Evolutionary conservation across 2,888 invertebrate genomes (phyloP).

Genomic region (Tryphoninae sp.): DNA sequence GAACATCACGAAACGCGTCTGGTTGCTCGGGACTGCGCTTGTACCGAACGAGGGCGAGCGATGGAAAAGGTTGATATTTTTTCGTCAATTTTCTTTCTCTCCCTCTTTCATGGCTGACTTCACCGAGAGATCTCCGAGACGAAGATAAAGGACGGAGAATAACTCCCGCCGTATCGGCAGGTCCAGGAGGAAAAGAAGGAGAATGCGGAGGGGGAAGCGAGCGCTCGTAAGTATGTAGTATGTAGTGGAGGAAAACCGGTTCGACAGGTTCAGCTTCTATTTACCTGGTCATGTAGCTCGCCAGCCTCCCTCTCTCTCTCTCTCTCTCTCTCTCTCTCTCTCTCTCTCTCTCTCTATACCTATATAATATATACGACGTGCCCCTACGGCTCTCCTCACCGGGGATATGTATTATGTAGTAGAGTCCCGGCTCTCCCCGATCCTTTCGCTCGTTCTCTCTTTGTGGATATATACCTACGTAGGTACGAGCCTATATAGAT

Average conservation of each 20-base stretch:
- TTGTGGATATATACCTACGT: constrained; percentile 18
- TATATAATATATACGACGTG: not conserved
- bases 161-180: constrained; percentile 54
- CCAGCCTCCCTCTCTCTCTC: constrained; percentile 55
- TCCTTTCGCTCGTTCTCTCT: constrained; percentile 38
- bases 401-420: constrained; percentile 71
- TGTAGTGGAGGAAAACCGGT: constrained; percentile 75
- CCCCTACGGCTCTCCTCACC: constrained; percentile 41
- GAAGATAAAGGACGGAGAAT: constrained; percentile 61
- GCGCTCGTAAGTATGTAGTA: constrained; percentile 55
- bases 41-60: constrained; percentile 48
- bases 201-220: constrained; percentile 28
- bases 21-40: constrained; percentile 58
- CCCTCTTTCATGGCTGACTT: constrained; percentile 15
- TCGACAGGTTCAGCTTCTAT: constrained; percentile 79
- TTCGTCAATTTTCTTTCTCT: constrained; percentile 25
- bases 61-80: constrained; percentile 42
- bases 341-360: constrained; percentile 28
- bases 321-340: constrained; percentile 35
- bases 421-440: constrained; percentile 22
- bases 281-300: constrained; percentile 77
- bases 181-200: constrained; percentile 52
- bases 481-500: not conserved
- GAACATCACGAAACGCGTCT: constrained; percentile 59
- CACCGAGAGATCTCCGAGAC: constrained; percentile 49